A percentile compares a stretch with the other conserved stretches of the same genome.
Evolutionary conservation across 1,140 invertebrate species (phyloP).

Genomic region (Drosophila bipectinata): DNA sequence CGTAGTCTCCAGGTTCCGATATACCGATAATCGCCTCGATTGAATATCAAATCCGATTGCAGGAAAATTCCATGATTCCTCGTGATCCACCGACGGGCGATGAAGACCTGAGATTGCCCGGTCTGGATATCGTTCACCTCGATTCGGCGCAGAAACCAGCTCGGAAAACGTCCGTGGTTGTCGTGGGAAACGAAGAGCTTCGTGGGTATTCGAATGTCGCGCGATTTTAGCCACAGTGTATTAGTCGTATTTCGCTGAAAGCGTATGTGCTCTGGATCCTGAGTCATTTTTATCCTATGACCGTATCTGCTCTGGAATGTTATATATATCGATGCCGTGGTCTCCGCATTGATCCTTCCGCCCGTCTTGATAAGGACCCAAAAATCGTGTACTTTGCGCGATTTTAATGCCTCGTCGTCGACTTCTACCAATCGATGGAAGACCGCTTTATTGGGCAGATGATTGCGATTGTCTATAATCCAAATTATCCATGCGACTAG

Average conservation of each 20-base stretch:
- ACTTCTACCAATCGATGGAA: background rate
- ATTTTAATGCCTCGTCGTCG: background rate
- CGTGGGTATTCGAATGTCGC: constrained; percentile 53
- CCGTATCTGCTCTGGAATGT: constrained; percentile 6
- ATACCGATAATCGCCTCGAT: background rate
- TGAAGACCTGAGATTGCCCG: constrained; percentile 37
- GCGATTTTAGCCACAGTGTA: constrained; percentile 39
- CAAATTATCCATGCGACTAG: background rate
- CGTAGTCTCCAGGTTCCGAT: constrained; percentile 9
- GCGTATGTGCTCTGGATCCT: constrained; percentile 38
- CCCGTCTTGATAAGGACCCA: constrained; percentile 29
- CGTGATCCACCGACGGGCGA: constrained; percentile 33
- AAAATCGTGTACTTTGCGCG: background rate
- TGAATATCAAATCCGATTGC: constrained; percentile 20
- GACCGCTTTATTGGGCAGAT: background rate
- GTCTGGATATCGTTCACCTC: constrained; percentile 48
- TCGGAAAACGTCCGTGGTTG: constrained; percentile 51
- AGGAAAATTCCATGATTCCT: constrained; percentile 9
- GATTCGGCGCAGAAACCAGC: constrained; percentile 44
- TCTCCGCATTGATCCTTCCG: constrained; percentile 29
- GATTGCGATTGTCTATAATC: background rate
- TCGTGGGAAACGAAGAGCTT: constrained; percentile 39
- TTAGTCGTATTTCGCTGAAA: constrained; percentile 35
- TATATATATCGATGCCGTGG: constrained; percentile 41
- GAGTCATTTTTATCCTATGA: constrained; percentile 24